Percentiles rank a stretch among this genome's conserved stretches.
phyloP scores from a whole-genome alignment of 2,797 vertebrate genomes.

The Babyrousa celebensis region DNA sequence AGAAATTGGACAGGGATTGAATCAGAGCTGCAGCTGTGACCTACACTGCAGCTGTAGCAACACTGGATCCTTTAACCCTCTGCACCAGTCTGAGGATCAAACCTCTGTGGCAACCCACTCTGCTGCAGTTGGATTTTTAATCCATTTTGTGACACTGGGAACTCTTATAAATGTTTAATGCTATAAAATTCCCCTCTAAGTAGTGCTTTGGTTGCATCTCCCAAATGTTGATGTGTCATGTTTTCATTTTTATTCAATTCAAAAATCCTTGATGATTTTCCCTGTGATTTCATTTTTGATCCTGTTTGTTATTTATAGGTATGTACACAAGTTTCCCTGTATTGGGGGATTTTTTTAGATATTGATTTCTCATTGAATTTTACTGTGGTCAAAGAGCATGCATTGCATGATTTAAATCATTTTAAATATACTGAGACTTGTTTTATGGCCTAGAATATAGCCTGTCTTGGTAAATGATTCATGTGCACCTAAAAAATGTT shows the following conservation, averaged over 20 bases:
- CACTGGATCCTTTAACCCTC: too few species aligned
- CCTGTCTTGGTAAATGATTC: conserved; percentile 38
- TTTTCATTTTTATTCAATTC: conserved; percentile 50
- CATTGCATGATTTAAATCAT: background rate
- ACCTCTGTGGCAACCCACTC: too few species aligned
- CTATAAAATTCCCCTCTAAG: conserved; percentile 25
- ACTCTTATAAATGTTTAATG: conserved; percentile 30
- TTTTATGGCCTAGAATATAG: conserved; percentile 60
- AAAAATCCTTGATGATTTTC: conserved; percentile 33
- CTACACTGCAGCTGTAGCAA: too few species aligned
- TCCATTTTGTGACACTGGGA: too few species aligned
- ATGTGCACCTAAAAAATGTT: conserved; percentile 24
- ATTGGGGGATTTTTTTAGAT: conserved; percentile 45
- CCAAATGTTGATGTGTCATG: background rate
- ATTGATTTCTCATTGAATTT: conserved; percentile 58
- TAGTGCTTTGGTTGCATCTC: conserved; percentile 19
- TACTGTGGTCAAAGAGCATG: conserved; percentile 10
- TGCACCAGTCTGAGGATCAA: too few species aligned
- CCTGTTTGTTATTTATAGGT: conserved; percentile 15
- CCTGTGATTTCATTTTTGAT: conserved; percentile 36
- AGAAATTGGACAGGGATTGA: too few species aligned
- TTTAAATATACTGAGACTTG: conserved; percentile 62
- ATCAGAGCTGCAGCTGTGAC: too few species aligned
- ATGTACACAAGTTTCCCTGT: background rate
- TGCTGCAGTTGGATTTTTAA: too few species aligned